Conservation (phyloP, 1,140 invertebrate species). For the Trichogramma pretiosum region DNA sequence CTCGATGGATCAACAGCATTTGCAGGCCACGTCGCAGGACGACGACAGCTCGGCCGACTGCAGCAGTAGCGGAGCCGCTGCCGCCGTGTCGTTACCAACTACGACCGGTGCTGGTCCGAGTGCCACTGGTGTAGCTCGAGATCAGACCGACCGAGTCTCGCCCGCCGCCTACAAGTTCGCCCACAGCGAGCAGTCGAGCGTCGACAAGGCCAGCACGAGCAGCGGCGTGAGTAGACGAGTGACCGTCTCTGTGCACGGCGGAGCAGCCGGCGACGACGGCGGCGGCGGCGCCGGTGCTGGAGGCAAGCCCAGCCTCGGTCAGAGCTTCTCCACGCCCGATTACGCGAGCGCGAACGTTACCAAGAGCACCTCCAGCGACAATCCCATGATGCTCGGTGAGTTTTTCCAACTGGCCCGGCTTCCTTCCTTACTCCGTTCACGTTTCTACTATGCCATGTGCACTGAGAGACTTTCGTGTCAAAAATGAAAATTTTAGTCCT, state of each 20-base stretch:
- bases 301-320: no score
- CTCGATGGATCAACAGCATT: no score
- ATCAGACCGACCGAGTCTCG: constrained; percentile 6
- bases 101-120: constrained; percentile 18
- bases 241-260: constrained; percentile 36
- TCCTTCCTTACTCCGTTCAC: no score
- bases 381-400: constrained; percentile 30
- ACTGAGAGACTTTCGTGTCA: no score
- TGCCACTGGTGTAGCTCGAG: constrained; percentile 20
- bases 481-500: no score
- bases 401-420: no score
- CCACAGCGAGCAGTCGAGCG: constrained; percentile 20
- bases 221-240: constrained; percentile 19
- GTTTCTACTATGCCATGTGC: no score
- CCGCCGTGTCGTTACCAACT: constrained; percentile 18
- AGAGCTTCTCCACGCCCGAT: constrained; percentile 19
- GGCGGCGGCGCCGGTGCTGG: background rate
- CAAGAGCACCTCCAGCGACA: constrained; percentile 43
- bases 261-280: constrained; percentile 22
- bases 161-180: constrained; percentile 23
- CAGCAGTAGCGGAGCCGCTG: no score
- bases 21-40: constrained; percentile 17
- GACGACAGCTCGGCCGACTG: constrained; percentile 32
- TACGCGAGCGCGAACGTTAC: constrained; percentile 29
- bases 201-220: constrained; percentile 9